Evolutionary conservation across 53 echinoderm and acorn worm genomes (phyloP).

Genomic region (Zoroaster sp.): DNA sequence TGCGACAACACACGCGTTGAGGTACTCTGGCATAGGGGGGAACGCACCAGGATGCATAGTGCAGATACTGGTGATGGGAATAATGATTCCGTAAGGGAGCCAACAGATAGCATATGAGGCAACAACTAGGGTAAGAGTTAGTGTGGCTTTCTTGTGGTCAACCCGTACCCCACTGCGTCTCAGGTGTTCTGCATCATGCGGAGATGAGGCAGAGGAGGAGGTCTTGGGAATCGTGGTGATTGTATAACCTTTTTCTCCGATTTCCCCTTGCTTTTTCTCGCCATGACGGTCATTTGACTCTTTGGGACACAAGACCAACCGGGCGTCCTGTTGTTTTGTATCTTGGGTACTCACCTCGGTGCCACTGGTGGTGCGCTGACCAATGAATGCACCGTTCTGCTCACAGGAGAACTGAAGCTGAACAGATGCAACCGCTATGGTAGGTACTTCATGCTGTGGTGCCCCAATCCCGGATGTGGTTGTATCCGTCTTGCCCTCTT

Average conservation of each 20-base stretch:
- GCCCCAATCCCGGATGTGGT: background rate
- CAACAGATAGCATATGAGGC: conserved; percentile 36
- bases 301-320: background rate
- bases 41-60: background rate
- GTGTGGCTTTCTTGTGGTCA: conserved; percentile 23
- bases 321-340: background rate
- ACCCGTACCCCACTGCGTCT: background rate
- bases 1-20: conserved; percentile 20
- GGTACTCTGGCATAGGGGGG: conserved; percentile 30
- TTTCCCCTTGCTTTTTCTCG: background rate
- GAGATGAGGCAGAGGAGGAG: background rate
- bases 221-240: background rate
- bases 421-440: background rate
- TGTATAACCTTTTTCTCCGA: background rate
- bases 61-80: conserved; percentile 28
- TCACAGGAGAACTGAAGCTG: background rate
- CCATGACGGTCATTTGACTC: background rate
- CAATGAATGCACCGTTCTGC: background rate
- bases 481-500: background rate
- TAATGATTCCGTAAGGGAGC: conserved; percentile 45
- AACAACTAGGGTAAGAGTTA: conserved; percentile 38
- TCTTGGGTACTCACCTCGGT: background rate
- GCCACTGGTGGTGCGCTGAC: background rate
- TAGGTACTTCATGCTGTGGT: background rate
- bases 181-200: background rate